Percentiles rank a stretch among this genome's conserved stretches.
These are phyloP conservation scores for Orcinus orca DNA, from an alignment of 2,113 vertebrate species.

Conservation along the genomic window DNA sequence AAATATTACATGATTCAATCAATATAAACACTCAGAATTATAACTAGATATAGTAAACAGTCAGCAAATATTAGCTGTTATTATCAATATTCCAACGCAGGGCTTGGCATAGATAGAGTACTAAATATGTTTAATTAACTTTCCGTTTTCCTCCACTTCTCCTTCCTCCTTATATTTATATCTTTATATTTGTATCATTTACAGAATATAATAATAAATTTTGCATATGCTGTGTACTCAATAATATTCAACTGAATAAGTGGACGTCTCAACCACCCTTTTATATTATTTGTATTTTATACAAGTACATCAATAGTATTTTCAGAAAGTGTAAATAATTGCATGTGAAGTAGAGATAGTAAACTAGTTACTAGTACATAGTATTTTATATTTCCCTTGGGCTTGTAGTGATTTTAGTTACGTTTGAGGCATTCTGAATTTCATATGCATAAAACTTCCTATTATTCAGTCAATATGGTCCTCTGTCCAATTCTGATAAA, in stretches of 20 bases:
- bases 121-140: neutral
- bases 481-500: conserved; percentile 62
- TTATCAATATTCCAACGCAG: neutral
- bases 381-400: conserved; percentile 35
- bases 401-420: conserved; percentile 19
- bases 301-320: conserved; percentile 28
- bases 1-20: neutral
- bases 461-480: conserved; percentile 1
- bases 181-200: neutral
- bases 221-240: neutral
- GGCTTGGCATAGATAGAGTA: neutral
- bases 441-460: conserved; percentile 20
- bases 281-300: conserved; percentile 46
- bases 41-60: neutral
- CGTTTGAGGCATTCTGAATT: conserved; percentile 50
- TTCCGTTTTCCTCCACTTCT: neutral
- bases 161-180: neutral
- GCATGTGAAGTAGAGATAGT: conserved; percentile 11
- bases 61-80: neutral
- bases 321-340: conserved; percentile 51
- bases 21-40: neutral
- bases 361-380: neutral
- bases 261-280: neutral
- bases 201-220: neutral
- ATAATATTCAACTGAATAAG: neutral